These are phyloP conservation scores for Galago senegalensis DNA, from an alignment of 2,797 vertebrate species.

Conservation along the genomic window DNA sequence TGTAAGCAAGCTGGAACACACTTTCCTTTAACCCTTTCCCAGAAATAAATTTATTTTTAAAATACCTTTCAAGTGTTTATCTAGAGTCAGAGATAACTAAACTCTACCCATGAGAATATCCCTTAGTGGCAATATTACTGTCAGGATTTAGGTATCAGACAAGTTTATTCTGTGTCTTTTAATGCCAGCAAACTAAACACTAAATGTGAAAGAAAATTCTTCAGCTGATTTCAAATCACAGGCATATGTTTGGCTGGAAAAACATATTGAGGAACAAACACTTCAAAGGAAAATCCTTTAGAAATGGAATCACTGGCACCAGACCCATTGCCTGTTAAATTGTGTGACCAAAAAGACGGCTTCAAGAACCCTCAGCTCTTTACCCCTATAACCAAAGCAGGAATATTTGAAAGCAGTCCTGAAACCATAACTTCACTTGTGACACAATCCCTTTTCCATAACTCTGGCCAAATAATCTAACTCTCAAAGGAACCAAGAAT, in stretches of 20 bases:
- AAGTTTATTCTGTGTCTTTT: slow-evolving; percentile 71
- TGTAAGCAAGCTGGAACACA: slow-evolving; percentile 23
- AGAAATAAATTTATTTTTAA: slow-evolving; percentile 58
- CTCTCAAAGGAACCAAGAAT: slow-evolving; percentile 65
- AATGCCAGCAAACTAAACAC: slow-evolving; percentile 72
- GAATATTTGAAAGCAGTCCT: slow-evolving; percentile 72
- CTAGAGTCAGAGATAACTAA: slow-evolving; percentile 60
- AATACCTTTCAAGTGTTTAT: slow-evolving; percentile 41
- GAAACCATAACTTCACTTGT: slow-evolving; percentile 67
- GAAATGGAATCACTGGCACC: slow-evolving; percentile 79
- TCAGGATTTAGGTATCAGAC: slow-evolving; percentile 45
- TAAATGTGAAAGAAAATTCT: slow-evolving; percentile 79
- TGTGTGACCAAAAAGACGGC: slow-evolving; percentile 75
- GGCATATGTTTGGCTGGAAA: slow-evolving; percentile 80
- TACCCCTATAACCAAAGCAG: slow-evolving; percentile 61
- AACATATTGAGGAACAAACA: slow-evolving; percentile 69
- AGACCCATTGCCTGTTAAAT: slow-evolving; percentile 74
- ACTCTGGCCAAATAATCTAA: slow-evolving; percentile 70
- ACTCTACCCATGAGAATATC: slow-evolving; percentile 45
- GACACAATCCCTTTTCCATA: slow-evolving; percentile 68
- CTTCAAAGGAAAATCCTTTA: slow-evolving; percentile 78
- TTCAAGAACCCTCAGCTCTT: slow-evolving; percentile 49
- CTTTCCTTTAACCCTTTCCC: slow-evolving; percentile 63
- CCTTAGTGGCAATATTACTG: slow-evolving; percentile 58
- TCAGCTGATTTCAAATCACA: slow-evolving; percentile 82